Percentiles rank a stretch among this genome's conserved stretches.
These are phyloP conservation scores for Alentia gelatinosa DNA, from an alignment of 2,888 invertebrate species.

Conservation along the genomic window DNA sequence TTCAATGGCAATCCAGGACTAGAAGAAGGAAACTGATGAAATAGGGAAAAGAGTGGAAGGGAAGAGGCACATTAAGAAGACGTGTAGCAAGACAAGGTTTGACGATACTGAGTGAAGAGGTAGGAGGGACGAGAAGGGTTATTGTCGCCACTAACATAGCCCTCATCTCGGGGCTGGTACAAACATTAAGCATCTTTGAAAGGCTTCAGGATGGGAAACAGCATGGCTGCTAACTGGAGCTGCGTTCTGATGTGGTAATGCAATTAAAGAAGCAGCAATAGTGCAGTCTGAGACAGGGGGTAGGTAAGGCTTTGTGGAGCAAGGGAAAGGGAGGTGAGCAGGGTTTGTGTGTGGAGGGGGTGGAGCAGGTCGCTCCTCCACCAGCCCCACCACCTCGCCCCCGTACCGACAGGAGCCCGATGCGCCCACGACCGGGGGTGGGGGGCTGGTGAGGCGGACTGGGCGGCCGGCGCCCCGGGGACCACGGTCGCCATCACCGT, in stretches of 20 bases:
- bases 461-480: neutral
- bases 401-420: neutral
- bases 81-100: too few species aligned
- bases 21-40: too few species aligned
- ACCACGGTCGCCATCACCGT: neutral
- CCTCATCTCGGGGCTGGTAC: too few species aligned
- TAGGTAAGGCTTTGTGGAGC: neutral
- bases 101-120: too few species aligned
- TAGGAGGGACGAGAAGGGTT: too few species aligned
- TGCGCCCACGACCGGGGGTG: neutral
- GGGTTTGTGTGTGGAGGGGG: neutral
- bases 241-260: neutral
- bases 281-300: neutral
- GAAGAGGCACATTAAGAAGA: too few species aligned
- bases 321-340: neutral
- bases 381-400: neutral
- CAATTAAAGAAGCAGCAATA: neutral
- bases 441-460: neutral
- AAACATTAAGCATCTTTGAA: too few species aligned
- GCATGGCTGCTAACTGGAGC: neutral
- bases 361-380: neutral
- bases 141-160: too few species aligned
- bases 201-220: neutral
- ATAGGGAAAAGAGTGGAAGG: too few species aligned
- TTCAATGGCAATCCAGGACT: too few species aligned